A percentile compares a stretch with the other conserved stretches of the same genome.
These are phyloP conservation scores for Sitophilus oryzae DNA, from an alignment of 1,140 invertebrate species.

Conservation along the genomic window DNA sequence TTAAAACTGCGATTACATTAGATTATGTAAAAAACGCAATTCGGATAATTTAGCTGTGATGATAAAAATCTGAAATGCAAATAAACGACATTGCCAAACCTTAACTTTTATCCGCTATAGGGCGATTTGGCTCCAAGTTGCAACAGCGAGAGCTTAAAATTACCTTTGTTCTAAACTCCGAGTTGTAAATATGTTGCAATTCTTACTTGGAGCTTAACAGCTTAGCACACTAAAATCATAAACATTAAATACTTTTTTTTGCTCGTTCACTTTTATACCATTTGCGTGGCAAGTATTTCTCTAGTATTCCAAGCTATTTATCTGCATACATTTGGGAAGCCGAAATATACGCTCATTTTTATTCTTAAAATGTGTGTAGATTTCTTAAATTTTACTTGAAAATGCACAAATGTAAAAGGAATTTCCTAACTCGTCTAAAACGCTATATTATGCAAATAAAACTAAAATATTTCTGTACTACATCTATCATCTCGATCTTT, in stretches of 20 bases:
- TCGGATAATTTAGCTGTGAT: no score
- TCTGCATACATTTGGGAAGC: background rate
- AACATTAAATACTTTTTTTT: background rate
- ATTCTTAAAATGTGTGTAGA: background rate
- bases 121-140: constrained; percentile 8
- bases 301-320: background rate
- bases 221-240: background rate
- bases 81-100: constrained; percentile 7
- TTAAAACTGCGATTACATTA: no score
- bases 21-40: no score
- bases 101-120: constrained; percentile 1
- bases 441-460: background rate
- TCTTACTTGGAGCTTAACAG: background rate
- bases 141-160: background rate
- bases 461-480: background rate
- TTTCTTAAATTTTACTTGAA: background rate
- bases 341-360: background rate
- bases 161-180: background rate
- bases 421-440: background rate
- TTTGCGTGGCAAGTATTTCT: background rate
- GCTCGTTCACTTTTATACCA: background rate
- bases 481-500: background rate
- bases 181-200: background rate
- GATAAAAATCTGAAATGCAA: constrained; percentile 11
- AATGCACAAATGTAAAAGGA: background rate